A percentile compares a stretch with the other conserved stretches of the same genome.
These are phyloP conservation scores for Hypanus sabinus DNA, from an alignment of 2,113 vertebrate genomes.

Conservation along the genomic window DNA sequence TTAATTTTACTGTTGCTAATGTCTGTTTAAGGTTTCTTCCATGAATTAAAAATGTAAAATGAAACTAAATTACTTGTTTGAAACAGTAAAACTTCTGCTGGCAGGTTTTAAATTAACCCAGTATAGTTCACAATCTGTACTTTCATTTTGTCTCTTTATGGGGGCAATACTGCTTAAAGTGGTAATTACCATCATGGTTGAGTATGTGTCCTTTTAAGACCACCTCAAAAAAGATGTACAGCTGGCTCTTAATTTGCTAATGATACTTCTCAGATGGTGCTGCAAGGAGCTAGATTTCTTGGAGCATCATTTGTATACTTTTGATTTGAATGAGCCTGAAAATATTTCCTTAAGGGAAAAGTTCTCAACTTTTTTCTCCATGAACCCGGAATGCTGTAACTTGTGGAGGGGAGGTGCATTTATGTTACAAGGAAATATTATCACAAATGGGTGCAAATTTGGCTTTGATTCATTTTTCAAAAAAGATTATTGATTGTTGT, in stretches of 20 bases:
- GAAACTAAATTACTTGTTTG: not conserved
- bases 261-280: not conserved
- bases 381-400: not conserved
- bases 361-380: not conserved
- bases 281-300: not conserved
- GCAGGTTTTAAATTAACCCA: not conserved
- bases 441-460: not conserved
- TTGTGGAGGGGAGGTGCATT: not conserved
- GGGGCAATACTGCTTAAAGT: not conserved
- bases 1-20: slow-evolving; percentile 93
- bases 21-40: slow-evolving; percentile 78
- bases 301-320: not conserved
- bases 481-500: not conserved
- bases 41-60: not conserved
- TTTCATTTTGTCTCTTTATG: not conserved
- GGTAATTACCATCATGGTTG: not conserved
- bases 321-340: not conserved
- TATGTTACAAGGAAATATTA: not conserved
- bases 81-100: not conserved
- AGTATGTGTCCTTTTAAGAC: not conserved
- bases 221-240: not conserved
- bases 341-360: not conserved
- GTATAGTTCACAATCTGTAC: not conserved
- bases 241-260: not conserved
- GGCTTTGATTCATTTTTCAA: not conserved